Base-by-base conservation (phyloP, 2,888 invertebrate genomes). In the Mycalesis mineus region DNA sequence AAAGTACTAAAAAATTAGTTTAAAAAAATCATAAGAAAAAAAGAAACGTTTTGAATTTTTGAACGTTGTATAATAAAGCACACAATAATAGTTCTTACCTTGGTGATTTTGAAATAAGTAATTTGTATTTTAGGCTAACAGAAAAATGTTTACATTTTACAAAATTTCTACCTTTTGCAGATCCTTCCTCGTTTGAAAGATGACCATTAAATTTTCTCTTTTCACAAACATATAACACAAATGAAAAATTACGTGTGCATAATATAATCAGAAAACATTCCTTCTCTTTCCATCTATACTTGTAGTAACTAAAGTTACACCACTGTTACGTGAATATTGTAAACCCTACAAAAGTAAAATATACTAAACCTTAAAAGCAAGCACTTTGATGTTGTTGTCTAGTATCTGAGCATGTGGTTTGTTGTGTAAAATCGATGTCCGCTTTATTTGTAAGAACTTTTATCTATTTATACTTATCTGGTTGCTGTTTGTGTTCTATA, bases 201-300 rank as follows among this genome's bases (percentile, higher is more conserved):
- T 11, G 5, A 15, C n/a, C 14, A 14, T 14, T 33, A 31, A 67
- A 75, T 78, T 82, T 84, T 88, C 89, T 89, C 89, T 89, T 89
- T 89, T 89, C 89, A 88, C 82, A 85, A 89, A 88, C 88, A 88
- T 87, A 69, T 70, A 79, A 85, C 82, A 85, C 83, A 45, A 55
- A 52, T 52, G 42, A 49, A 37, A 52, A 50, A n/a, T 40, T 50
- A 48, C 2, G 28, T 50, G 15, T 54, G 9, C 42, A 9, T 29
- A 29, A 29, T 29, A 6, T 7, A 29, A 29, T 29, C 29, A 29
- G 29, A 29, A 29, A 29, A 4, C 7, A 29, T 29, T 29, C 29
- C 4, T 4, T 6, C 4, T 29, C 4, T 6, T 29, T 9, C 33
- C 33, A 6, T 33, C 5, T 22, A 22, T 22, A 2, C 22, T 22